Percentiles rank a stretch among this genome's conserved stretches.
phyloP scores from a whole-genome alignment of 2,797 vertebrate species.

The Balearica regulorum region DNA sequence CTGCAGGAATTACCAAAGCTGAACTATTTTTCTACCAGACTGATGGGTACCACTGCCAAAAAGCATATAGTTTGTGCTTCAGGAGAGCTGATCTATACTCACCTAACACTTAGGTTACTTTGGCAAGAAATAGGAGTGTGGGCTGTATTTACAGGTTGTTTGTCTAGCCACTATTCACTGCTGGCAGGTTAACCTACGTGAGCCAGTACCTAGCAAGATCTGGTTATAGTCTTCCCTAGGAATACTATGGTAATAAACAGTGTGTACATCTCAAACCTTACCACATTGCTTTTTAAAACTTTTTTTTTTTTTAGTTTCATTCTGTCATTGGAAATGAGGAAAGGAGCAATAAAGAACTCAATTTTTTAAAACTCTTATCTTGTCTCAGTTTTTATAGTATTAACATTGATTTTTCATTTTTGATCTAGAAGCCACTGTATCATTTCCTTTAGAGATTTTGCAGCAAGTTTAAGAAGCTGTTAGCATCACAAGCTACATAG shows the following conservation, averaged over 20 bases:
- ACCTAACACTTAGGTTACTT: background rate
- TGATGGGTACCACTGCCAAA: background rate
- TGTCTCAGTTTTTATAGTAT: background rate
- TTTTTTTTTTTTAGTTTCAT: background rate
- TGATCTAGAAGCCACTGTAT: background rate
- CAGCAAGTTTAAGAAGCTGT: background rate
- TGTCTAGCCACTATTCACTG: background rate
- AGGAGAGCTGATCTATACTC: background rate
- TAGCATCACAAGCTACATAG: background rate
- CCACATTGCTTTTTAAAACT: accelerated
- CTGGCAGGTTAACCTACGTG: background rate
- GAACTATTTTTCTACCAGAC: background rate
- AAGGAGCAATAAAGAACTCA: background rate
- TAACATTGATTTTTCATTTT: background rate
- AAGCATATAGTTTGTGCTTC: background rate
- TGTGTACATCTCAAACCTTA: background rate
- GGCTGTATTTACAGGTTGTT: background rate
- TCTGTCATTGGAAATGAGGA: background rate
- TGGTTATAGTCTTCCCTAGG: background rate
- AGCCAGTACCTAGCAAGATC: background rate
- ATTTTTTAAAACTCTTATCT: background rate
- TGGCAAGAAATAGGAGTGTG: background rate
- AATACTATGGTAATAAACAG: background rate
- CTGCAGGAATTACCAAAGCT: background rate
- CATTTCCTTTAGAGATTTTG: background rate